phyloP scores from a whole-genome alignment of 2,888 invertebrate species.

The Chrysolina haemoptera region DNA sequence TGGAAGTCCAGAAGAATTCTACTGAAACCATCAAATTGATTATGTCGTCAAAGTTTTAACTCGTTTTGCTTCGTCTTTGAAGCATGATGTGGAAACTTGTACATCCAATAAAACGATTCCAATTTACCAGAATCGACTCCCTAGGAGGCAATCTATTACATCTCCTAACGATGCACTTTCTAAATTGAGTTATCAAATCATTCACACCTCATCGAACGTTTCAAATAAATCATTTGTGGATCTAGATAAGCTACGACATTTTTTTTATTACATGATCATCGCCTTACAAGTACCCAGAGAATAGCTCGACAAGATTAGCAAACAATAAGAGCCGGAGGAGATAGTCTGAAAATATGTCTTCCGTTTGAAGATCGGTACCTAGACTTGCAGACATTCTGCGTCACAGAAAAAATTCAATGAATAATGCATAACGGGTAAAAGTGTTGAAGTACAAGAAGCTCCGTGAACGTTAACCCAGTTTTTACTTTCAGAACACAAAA shows the following conservation, averaged over 20 bases:
- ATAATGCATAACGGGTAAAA: slow-evolving; percentile 26
- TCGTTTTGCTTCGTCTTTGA: too few species aligned
- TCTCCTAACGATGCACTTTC: slow-evolving; percentile 1
- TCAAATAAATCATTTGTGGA: neutral
- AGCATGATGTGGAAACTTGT: too few species aligned
- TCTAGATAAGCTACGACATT: slow-evolving; percentile 6
- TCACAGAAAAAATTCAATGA: slow-evolving; percentile 8
- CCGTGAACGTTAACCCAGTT: slow-evolving; percentile 6
- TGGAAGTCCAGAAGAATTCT: too few species aligned
- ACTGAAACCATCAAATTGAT: too few species aligned
- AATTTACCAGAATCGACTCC: neutral
- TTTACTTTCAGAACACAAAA: neutral
- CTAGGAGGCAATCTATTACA: neutral
- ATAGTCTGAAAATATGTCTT: slow-evolving; percentile 1
- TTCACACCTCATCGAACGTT: neutral
- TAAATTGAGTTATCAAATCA: slow-evolving; percentile 17
- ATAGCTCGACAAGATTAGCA: neutral
- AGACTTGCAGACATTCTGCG: slow-evolving; percentile 17
- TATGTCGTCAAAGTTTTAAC: too few species aligned
- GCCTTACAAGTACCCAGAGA: neutral
- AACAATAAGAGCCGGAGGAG: slow-evolving; percentile 10
- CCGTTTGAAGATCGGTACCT: slow-evolving; percentile 2
- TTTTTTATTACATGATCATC: slow-evolving; percentile 3
- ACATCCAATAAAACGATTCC: too few species aligned
- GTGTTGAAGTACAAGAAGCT: slow-evolving; percentile 15